Conservation (phyloP, 1,140 invertebrate species). For the Metaphire vulgaris region DNA sequence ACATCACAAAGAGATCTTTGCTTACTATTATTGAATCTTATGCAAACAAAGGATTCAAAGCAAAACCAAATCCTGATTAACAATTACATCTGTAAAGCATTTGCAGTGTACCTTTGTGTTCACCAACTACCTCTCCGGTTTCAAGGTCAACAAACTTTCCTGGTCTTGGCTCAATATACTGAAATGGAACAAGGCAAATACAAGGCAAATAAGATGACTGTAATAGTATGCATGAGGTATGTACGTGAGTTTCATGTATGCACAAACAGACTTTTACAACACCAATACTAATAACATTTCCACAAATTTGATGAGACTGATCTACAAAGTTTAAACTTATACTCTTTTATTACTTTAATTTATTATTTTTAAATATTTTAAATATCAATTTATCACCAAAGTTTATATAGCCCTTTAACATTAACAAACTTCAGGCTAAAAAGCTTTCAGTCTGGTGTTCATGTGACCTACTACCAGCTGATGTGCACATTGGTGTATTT, state of each 20-base stretch:
- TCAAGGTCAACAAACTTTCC: conserved; percentile 81
- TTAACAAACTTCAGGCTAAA: too few relatives aligned
- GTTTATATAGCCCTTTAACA: too few relatives aligned
- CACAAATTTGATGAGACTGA: not conserved
- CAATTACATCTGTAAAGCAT: too few relatives aligned
- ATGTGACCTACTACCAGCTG: too few relatives aligned
- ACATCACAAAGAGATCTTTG: not conserved
- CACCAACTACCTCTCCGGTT: conserved; percentile 65
- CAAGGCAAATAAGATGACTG: not conserved
- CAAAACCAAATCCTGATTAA: too few relatives aligned
- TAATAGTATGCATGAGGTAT: conserved; percentile 2
- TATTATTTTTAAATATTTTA: too few relatives aligned
- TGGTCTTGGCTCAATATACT: conserved; percentile 72
- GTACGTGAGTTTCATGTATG: not conserved
- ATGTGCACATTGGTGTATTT: too few relatives aligned
- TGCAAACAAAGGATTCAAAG: too few relatives aligned
- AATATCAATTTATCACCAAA: too few relatives aligned
- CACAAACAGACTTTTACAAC: not conserved
- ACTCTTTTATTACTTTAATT: too few relatives aligned
- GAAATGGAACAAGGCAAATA: conserved; percentile 33
- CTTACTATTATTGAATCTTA: not conserved
- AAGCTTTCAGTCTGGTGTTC: too few relatives aligned
- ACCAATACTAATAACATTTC: not conserved
- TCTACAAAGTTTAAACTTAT: too few relatives aligned
- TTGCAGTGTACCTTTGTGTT: conserved; percentile 70